Percentiles rank a stretch among this genome's conserved stretches.
Conservation (phyloP, 2,797 vertebrate species). For the Pagetopsis macropterus region DNA sequence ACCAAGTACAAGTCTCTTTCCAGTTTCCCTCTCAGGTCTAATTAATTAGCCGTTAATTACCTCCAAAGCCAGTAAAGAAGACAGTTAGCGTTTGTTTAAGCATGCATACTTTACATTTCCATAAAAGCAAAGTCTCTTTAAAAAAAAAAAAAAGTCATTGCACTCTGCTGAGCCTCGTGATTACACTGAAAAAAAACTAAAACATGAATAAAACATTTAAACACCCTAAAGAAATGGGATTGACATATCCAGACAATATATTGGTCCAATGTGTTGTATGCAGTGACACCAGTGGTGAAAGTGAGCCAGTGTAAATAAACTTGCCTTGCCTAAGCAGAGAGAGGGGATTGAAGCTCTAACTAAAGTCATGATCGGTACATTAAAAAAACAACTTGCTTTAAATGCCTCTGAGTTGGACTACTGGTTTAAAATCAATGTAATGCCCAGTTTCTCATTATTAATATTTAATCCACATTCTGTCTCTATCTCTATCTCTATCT, state of each 20-base stretch:
- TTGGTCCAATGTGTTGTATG: conserved; percentile 68
- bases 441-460: conserved; percentile 6
- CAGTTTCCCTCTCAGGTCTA: conserved; percentile 48
- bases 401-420: not conserved
- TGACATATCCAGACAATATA: conserved; percentile 37
- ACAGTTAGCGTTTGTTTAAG: conserved; percentile 26
- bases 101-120: conserved; percentile 64
- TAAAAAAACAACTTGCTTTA: conserved; percentile 2
- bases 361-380: not conserved
- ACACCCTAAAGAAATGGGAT: conserved; percentile 29
- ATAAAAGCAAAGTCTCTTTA: conserved; percentile 43
- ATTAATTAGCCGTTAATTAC: conserved; percentile 56
- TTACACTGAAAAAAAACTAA: conserved; percentile 56
- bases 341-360: not conserved
- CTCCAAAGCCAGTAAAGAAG: conserved; percentile 15
- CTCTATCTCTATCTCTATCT: not conserved
- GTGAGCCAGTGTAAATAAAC: conserved; percentile 24
- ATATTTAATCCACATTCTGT: not conserved
- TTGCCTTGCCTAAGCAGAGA: conserved; percentile 15
- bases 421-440: conserved; percentile 1
- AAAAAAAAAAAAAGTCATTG: conserved; percentile 57
- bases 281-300: conserved; percentile 65
- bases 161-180: conserved; percentile 69
- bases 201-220: conserved; percentile 34
- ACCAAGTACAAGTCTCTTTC: conserved; percentile 53